Percentiles rank a stretch among this genome's conserved stretches.
These are phyloP conservation scores for Pitta sordida DNA, from an alignment of 2,113 vertebrate genomes.

Conservation along the genomic window DNA sequence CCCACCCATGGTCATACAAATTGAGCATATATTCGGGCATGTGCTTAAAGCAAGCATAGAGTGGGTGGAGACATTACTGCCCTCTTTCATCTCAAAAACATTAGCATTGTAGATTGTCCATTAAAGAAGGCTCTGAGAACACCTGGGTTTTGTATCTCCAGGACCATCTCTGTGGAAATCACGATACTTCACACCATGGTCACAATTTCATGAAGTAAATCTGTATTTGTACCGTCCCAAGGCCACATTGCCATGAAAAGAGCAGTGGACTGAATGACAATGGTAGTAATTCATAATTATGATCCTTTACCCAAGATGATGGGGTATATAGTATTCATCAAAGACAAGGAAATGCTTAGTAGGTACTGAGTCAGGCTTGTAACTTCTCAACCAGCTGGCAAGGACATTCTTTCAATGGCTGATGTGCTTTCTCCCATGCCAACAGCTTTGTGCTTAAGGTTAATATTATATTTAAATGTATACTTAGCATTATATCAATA, in stretches of 20 bases:
- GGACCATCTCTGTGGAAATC: not conserved
- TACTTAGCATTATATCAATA: not conserved
- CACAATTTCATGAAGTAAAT: not conserved
- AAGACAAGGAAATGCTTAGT: not conserved
- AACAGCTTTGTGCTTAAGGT: not conserved
- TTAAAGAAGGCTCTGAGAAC: not conserved
- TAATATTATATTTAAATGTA: constrained; percentile 4
- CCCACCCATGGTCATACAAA: not conserved
- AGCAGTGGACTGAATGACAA: not conserved
- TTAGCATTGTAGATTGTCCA: not conserved
- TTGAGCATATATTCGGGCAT: not conserved
- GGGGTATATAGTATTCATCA: not conserved
- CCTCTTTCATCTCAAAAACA: not conserved
- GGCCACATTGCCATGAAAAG: not conserved
- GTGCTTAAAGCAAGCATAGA: not conserved
- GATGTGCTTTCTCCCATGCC: not conserved
- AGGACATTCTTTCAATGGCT: not conserved
- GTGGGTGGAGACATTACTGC: not conserved
- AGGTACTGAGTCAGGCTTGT: not conserved
- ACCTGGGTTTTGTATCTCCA: not conserved
- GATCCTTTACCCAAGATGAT: not conserved
- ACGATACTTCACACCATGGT: not conserved
- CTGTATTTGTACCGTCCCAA: not conserved
- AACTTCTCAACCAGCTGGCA: constrained; percentile 9
- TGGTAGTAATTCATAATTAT: not conserved